Base-by-base conservation (phyloP, 1,140 invertebrate genomes). In the Dolichoris vasculosae region DNA sequence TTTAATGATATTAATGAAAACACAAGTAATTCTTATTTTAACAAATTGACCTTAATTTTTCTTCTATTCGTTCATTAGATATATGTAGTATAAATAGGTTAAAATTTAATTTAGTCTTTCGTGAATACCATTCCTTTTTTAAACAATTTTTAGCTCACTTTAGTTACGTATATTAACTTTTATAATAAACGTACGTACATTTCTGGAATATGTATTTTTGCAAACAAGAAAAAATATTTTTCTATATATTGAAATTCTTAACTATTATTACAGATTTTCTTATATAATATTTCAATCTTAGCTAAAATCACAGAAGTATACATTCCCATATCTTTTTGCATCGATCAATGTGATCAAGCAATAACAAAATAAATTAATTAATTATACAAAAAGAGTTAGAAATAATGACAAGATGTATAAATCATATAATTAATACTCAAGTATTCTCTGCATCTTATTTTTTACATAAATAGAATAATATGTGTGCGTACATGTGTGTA, bases 61-160 rank as follows among this genome's bases (percentile, higher is more conserved):
- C 59, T 48, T 75, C 55, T 80, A 75, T 73, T 73, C 64, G 69
- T 85, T 81, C 84, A 81, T 78, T 81, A 85, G 69, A 80, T 67
- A 64, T 63, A 85, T 40, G 59, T 20, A 75, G 64, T 80, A 85
- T 85, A 81, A 85, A 55, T 85, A 82, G 40, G 8, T 55, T 81
- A 85, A 82, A 85, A 82, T 81, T 81, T 81, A 85, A 81, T 85
- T 85, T 78, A 85, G 84, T 85, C 84, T 85, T 85, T 85, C 69
- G 59, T 67, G 69, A 85, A 85, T 64, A 84, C 55, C 67, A 79
- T 79, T 79, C 43, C 64, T 84, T 64, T 84, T 59, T 67, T 75
- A 69, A 26, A 73, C 46, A 69, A 80, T 84, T 69, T 63, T 67
- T 79, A 38, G 64, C 76, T 78, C 73, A 78, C 11, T 78, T 55